A percentile compares a stretch with the other conserved stretches of the same genome.
phyloP scores from a whole-genome alignment of 2,113 vertebrate genomes.

The Alligator mississippiensis region DNA sequence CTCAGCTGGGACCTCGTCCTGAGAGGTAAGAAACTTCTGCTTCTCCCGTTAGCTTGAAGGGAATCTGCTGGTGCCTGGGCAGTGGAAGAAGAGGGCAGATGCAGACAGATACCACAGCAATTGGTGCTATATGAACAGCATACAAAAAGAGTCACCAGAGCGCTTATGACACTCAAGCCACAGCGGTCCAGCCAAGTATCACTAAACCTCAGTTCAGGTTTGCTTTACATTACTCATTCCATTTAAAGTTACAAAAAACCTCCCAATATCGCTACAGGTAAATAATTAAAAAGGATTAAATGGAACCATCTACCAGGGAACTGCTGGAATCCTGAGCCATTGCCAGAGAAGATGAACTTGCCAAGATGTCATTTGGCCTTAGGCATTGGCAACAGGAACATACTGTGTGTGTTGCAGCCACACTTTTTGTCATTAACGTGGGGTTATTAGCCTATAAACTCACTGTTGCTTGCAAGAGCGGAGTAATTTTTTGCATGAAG shows the following conservation, averaged over 20 bases:
- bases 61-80: not conserved
- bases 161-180: not conserved
- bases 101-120: not conserved
- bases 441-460: slow-evolving; percentile 17
- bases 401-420: not conserved
- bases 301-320: slow-evolving; percentile 1
- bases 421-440: slow-evolving; percentile 22
- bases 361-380: not conserved
- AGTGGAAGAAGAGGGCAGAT: not conserved
- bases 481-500: slow-evolving; percentile 24
- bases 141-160: not conserved
- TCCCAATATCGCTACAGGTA: slow-evolving; percentile 11
- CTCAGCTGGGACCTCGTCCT: not conserved
- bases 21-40: not conserved
- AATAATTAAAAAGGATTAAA: slow-evolving; percentile 46
- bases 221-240: not conserved
- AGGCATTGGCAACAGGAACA: not conserved
- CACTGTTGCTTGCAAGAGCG: not conserved
- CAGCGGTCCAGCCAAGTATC: slow-evolving; percentile 11
- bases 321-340: not conserved
- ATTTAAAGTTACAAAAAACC: not conserved
- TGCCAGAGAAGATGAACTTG: not conserved
- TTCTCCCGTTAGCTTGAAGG: not conserved
- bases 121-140: not conserved
- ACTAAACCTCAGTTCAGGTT: not conserved